Evolutionary conservation across 2,888 invertebrate genomes (phyloP).

Genomic region (Epsilonema sp.): DNA sequence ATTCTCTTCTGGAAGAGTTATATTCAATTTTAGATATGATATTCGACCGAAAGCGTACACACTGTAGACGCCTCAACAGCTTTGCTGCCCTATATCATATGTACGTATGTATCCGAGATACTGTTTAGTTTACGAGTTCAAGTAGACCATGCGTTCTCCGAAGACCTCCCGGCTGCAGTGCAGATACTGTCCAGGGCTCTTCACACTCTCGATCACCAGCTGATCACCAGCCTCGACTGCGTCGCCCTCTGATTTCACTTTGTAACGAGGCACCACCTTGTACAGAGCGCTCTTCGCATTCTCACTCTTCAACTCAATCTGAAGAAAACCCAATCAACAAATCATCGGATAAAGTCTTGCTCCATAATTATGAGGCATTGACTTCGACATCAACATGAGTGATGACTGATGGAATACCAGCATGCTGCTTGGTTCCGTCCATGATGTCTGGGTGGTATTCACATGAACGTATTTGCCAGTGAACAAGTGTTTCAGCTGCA

Average conservation of each 20-base stretch:
- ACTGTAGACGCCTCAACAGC: no score
- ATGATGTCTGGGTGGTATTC: conserved; percentile 27
- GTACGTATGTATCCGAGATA: no score
- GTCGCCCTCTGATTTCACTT: conserved; percentile 31
- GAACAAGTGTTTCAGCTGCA: conserved; percentile 28
- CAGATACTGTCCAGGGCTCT: conserved; percentile 27
- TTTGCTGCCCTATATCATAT: no score
- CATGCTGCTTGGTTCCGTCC: conserved; percentile 29
- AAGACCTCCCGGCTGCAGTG: conserved; percentile 23
- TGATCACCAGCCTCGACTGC: conserved; percentile 29
- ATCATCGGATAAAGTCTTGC: no score
- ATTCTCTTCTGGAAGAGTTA: conserved; percentile 19
- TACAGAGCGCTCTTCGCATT: conserved; percentile 29
- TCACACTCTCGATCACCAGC: conserved; percentile 29
- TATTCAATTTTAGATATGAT: neutral
- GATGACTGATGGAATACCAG: no score
- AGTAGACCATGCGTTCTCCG: conserved; percentile 12
- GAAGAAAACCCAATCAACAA: conserved; percentile 19
- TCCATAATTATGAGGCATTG: no score
- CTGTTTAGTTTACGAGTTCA: neutral
- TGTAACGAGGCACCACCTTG: conserved; percentile 30
- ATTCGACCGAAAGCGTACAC: no score
- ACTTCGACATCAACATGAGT: neutral
- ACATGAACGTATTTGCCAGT: conserved; percentile 28
- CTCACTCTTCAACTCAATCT: conserved; percentile 28